Evolutionary conservation across 2,113 vertebrate genomes (phyloP).

Genomic region (Passerina amoena): DNA sequence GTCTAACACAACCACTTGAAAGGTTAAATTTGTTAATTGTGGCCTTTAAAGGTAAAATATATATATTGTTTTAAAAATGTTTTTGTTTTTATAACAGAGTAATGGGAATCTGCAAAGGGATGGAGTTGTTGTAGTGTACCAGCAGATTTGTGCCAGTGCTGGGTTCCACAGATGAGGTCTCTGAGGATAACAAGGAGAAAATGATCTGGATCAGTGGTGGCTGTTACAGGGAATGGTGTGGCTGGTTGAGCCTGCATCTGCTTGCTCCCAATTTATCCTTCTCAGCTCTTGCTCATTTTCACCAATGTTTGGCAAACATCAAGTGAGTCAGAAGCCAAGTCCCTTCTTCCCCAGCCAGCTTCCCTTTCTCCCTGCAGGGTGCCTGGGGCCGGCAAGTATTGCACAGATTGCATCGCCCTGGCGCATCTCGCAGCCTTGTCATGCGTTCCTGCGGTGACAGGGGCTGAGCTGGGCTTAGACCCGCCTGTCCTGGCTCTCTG

Average conservation of each 20-base stretch:
- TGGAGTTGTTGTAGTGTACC: not conserved
- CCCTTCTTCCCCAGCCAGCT: not conserved
- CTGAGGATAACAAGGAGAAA: not conserved
- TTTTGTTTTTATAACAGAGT: not conserved
- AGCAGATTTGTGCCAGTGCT: not conserved
- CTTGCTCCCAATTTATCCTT: not conserved
- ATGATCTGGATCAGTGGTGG: not conserved
- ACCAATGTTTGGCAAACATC: conserved; percentile 1
- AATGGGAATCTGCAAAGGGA: not conserved
- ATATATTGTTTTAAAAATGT: not conserved
- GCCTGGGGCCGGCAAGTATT: not conserved
- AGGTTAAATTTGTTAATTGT: not conserved
- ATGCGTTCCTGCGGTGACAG: fast-evolving
- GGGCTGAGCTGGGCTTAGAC: not conserved
- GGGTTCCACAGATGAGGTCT: not conserved
- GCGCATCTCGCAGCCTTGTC: fast-evolving
- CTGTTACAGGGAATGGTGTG: fast-evolving
- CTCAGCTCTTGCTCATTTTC: not conserved
- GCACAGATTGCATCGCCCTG: fast-evolving
- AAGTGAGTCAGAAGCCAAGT: not conserved
- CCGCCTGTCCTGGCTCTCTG: not conserved
- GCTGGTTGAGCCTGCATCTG: not conserved
- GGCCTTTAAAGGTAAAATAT: not conserved
- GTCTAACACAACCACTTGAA: not conserved
- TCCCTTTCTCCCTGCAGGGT: not conserved